Percentiles rank a stretch among this genome's conserved stretches.
Evolutionary conservation across 2,888 invertebrate genomes (phyloP).

Genomic region (Coremacera marginata): DNA sequence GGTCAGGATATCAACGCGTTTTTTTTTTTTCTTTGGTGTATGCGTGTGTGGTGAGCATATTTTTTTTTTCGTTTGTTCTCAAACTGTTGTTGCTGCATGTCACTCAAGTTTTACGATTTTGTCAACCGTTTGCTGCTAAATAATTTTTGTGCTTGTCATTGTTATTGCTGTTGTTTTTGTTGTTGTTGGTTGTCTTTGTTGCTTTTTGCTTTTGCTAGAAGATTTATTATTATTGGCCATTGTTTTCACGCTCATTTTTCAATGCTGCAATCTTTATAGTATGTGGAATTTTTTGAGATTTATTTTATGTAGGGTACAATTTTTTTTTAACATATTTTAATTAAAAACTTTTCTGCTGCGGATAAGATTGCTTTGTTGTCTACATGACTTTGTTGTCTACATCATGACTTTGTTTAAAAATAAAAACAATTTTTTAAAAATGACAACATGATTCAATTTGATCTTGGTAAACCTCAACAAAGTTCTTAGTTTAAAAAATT

Average conservation of each 20-base stretch:
- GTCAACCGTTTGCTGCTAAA: conserved; percentile 12
- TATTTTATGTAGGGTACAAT: not conserved
- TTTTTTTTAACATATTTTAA: not conserved
- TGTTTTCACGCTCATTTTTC: not conserved
- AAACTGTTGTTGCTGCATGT: not conserved
- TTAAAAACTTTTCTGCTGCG: not conserved
- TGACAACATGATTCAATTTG: no score
- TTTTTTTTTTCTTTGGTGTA: no score
- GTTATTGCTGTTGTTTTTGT: conserved; percentile 5
- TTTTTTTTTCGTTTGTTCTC: not conserved
- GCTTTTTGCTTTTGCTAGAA: not conserved
- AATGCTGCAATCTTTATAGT: not conserved
- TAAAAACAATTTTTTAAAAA: no score
- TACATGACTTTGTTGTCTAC: no score
- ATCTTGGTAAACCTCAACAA: no score
- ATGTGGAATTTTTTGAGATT: not conserved
- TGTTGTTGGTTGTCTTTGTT: not conserved
- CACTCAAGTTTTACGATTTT: conserved; percentile 22
- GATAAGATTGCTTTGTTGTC: not conserved
- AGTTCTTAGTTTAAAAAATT: no score
- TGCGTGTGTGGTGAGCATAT: no score
- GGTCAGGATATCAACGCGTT: no score
- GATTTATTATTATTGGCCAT: conserved; percentile 7
- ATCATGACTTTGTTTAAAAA: no score
- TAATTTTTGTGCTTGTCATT: conserved; percentile 3